These are phyloP conservation scores for Trididemnum miniatum DNA, from an alignment of 23 tunicate species.

Conservation along the genomic window DNA sequence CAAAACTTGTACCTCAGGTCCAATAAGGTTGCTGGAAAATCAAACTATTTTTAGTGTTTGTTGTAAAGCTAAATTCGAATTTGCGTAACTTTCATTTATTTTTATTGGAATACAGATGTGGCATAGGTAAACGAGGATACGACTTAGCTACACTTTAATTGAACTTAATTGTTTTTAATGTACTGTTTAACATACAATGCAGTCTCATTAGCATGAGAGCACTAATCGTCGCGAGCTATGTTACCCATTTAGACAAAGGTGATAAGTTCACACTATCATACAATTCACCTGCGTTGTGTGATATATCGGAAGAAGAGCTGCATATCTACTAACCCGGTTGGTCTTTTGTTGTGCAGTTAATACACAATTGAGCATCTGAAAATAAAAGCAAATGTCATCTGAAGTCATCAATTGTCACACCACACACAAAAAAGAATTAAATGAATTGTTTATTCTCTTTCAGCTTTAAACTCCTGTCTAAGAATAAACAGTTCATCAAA, in stretches of 20 bases:
- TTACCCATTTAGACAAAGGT: not conserved
- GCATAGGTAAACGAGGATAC: not conserved
- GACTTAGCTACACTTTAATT: not conserved
- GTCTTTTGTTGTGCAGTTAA: constrained; percentile 34
- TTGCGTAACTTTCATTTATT: not conserved
- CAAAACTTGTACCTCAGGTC: too few relatives aligned
- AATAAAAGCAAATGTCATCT: not conserved
- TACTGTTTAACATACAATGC: not conserved
- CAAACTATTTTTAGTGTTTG: too few relatives aligned
- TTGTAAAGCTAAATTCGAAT: too few relatives aligned
- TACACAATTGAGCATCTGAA: constrained; percentile 7
- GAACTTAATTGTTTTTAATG: not conserved
- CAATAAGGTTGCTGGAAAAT: too few relatives aligned
- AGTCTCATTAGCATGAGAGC: not conserved
- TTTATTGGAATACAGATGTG: not conserved
- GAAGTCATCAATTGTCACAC: not conserved
- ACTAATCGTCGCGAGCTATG: too few relatives aligned
- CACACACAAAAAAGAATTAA: too few relatives aligned
- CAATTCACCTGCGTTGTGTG: not conserved
- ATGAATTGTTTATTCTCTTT: too few relatives aligned
- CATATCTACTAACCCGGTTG: constrained; percentile 32
- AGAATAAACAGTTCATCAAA: too few relatives aligned
- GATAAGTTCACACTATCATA: not conserved
- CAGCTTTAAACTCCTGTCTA: too few relatives aligned
- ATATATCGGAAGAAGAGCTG: constrained; percentile 24